Evolutionary conservation across 2,888 invertebrate species (phyloP), one percentile per base, ranked within the genome.

Genomic region (Cyclophora punctaria): DNA sequence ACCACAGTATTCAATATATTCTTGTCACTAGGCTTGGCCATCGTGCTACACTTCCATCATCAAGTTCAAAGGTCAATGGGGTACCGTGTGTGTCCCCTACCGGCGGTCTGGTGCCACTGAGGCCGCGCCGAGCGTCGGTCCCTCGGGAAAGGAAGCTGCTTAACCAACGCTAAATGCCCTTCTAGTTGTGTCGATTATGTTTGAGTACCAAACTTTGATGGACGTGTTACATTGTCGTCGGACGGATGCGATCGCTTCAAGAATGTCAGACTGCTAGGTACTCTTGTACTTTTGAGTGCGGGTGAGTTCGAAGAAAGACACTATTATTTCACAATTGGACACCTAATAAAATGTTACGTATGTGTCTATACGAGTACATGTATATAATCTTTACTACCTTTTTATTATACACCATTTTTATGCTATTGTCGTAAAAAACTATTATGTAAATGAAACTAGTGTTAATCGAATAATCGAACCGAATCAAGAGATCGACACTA

Each of bases 111-210:
- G 52, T 52, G 48, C 52, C 62, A 74, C 74, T 72, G 72, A 64
- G 62, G 58, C 62, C 66, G 64, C 57, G 54, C 59, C 60, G 65
- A 60, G 63, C 71, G 72, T 69, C 71, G 72, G 69, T 78, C 80
- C 78, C 85, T 74, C 83, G 84, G 82, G 86, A 87, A 82, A 80
- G 87, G 87, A 87, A 81, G 80, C 75, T 61, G 75, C 64, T 71
- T 76, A 84, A 83, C 80, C 75, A 67, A 64, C 70, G 80, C 69
- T 86, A 83, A 85, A 78, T 80, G 87, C 83, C 84, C 86, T 84
- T 83, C 79, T 78, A 78, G 82, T 83, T 81, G 82, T 75, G 83
- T 76, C 81, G 80, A 85, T 84, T 83, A 79, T 66, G 67, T 72
- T 73, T 69, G 75, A 77, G 80, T 76, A 82, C 81, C 80, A 75